Evolutionary conservation across 1,140 invertebrate species (phyloP), one percentile per base, ranked within the genome.

Genomic region (Drosophila nigrodunni): DNA sequence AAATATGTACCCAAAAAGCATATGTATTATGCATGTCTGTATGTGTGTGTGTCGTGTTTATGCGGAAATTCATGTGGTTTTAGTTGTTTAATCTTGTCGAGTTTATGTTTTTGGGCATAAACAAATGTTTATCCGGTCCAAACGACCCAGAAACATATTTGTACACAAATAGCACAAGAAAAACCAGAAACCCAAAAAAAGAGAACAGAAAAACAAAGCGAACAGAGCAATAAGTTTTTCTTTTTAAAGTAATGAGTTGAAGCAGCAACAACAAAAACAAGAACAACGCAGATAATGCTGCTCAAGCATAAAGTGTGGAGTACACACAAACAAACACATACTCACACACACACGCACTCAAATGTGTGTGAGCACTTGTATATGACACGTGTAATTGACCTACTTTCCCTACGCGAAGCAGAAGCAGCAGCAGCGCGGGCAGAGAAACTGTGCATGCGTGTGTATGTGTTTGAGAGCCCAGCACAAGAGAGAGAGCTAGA

Each of bases 361-460:
- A 69, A 54, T 15, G 30, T 70, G 18, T 13, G 13, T 55, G 49
- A 44, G 50, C 71, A 60, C 60, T 43, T 49, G 47, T 47, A 66
- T 54, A 74, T 79, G 83, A 88, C 85, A 88, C 85, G 85, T 88
- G 85, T 88, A 89, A 88, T 89, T 88, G 85, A 88, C 85, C 85
- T 85, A 88, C 85, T 88, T 88, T 88, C 85, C 81, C 85, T 88
- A 85, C 75, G 77, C 80, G 79, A 88, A 74, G 77, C 70, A 74
- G 57, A 68, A 6, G 15, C 35, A 54, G 25, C 49, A 37, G 52
- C 11, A 15, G 25, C n/a, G 39, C 25, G 9, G 18, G 25, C 35
- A 25, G 15, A 18, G 8, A 37, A 15, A 57, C 15, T 30, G 54
- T 15, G 21, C 30, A 18, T 43, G 11, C n/a, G 39, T 44, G 21